Conservation (phyloP, 1,140 invertebrate species). For the Monomorium pharaonis region DNA sequence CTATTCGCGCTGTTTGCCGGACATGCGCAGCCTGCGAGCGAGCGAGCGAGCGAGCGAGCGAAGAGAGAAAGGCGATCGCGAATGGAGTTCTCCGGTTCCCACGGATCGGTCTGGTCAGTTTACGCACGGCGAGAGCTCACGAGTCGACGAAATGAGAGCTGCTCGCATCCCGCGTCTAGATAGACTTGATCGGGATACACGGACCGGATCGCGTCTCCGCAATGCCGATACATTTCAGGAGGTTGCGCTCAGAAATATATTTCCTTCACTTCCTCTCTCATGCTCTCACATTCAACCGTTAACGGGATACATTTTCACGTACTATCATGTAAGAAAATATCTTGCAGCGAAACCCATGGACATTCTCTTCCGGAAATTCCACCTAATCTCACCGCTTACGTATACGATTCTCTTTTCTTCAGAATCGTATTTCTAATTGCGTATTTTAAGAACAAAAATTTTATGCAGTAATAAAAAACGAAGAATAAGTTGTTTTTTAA, state of each 20-base stretch:
- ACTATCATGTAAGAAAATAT: neutral
- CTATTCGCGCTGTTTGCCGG: conserved; percentile 14
- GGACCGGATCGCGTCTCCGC: neutral
- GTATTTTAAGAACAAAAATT: neutral
- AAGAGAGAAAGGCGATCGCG: conserved; percentile 30
- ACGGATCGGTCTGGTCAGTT: conserved; percentile 45
- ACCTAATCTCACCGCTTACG: neutral
- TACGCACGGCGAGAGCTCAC: conserved; percentile 12
- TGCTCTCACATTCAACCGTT: neutral
- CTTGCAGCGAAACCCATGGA: neutral
- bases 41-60: neutral
- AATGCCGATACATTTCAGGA: neutral
- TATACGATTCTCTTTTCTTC: too few relatives aligned
- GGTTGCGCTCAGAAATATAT: neutral
- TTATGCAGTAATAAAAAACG: neutral
- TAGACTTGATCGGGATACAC: neutral
- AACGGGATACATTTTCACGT: neutral
- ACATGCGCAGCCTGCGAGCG: neutral
- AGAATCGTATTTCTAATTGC: neutral
- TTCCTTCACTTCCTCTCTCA: neutral
- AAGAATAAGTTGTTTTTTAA: neutral
- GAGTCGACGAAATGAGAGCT: neutral
- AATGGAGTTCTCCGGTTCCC: conserved; percentile 51
- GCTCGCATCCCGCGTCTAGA: neutral
- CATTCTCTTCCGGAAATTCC: neutral